These are phyloP conservation scores for Drosophila parabipectinata DNA, from an alignment of 1,140 invertebrate genomes.

Conservation along the genomic window DNA sequence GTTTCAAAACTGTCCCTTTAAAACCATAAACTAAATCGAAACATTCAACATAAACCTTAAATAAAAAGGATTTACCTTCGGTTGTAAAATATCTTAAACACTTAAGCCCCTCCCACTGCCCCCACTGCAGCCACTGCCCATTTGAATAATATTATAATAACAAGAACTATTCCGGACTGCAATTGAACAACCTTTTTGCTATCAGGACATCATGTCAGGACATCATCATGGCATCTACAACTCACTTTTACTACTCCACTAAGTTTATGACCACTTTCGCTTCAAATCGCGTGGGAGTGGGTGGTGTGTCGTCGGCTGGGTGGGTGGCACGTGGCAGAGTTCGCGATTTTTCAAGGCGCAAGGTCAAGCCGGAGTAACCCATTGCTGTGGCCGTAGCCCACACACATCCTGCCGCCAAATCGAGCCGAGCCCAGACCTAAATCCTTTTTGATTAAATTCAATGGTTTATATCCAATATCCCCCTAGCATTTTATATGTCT, in stretches of 20 bases:
- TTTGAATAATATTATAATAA: constrained; percentile 45
- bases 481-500: constrained; percentile 81
- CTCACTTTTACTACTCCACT: constrained; percentile 54
- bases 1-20: no score
- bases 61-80: constrained; percentile 41
- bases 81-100: constrained; percentile 15
- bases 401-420: constrained; percentile 8
- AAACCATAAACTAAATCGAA: background rate
- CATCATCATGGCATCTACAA: constrained; percentile 36
- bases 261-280: constrained; percentile 47
- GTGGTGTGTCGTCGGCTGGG: background rate
- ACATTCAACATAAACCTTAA: background rate
- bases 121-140: background rate
- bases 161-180: constrained; percentile 37
- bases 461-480: constrained; percentile 81
- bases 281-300: constrained; percentile 12
- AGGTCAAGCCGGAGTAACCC: constrained; percentile 73
- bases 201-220: constrained; percentile 45
- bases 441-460: constrained; percentile 83
- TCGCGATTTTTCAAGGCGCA: constrained; percentile 71
- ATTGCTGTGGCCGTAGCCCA: constrained; percentile 29
- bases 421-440: constrained; percentile 44
- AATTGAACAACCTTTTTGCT: constrained; percentile 47
- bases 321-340: constrained; percentile 59
- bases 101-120: constrained; percentile 8